Percentiles rank a stretch among this genome's conserved stretches.
Evolutionary conservation across 1,140 invertebrate species (phyloP).

Genomic region (Diprion similis): DNA sequence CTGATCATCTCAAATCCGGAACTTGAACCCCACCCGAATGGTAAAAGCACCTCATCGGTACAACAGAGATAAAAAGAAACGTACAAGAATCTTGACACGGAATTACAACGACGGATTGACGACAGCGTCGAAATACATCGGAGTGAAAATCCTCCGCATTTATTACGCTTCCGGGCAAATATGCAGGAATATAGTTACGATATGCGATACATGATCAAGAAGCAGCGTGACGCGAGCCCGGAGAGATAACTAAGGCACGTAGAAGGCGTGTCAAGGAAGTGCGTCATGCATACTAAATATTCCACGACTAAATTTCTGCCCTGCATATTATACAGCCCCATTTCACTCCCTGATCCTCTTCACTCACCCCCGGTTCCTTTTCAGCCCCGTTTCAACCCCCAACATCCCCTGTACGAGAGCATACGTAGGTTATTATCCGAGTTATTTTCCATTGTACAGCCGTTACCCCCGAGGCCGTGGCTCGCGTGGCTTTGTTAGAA

Average conservation of each 20-base stretch:
- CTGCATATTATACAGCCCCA: background rate
- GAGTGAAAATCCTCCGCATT: too few species aligned
- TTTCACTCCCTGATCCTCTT: background rate
- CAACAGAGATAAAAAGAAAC: too few species aligned
- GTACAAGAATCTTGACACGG: too few species aligned
- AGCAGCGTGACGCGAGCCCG: background rate
- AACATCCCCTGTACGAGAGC: background rate
- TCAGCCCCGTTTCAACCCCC: background rate
- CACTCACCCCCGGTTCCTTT: background rate
- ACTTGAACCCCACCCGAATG: too few species aligned
- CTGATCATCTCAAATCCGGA: too few species aligned
- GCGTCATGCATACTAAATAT: background rate
- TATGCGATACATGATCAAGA: conserved; percentile 4
- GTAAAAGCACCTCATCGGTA: too few species aligned
- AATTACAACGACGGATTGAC: too few species aligned
- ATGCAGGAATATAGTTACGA: too few species aligned
- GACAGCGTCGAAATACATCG: too few species aligned
- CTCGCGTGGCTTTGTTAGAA: too few species aligned
- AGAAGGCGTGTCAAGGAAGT: background rate
- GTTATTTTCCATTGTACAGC: background rate
- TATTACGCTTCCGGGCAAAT: too few species aligned
- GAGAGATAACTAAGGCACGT: conserved; percentile 4
- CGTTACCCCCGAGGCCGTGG: background rate
- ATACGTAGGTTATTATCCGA: background rate
- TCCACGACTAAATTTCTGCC: conserved; percentile 2